These are phyloP conservation scores for Apotomis capreana DNA, from an alignment of 2,888 invertebrate species.

Conservation along the genomic window DNA sequence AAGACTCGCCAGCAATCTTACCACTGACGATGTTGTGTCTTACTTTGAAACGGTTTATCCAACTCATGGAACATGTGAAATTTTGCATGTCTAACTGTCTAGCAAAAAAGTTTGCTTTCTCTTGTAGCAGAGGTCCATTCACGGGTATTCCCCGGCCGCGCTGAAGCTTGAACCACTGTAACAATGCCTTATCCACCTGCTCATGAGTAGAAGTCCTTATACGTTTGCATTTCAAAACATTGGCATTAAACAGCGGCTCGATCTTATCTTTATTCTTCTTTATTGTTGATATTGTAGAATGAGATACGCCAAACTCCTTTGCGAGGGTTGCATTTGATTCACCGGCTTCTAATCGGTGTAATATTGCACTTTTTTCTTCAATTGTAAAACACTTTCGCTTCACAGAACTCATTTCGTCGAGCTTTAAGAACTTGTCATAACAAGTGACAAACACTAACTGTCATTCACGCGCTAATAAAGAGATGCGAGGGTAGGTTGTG, in stretches of 20 bases:
- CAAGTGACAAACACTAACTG: too few species aligned
- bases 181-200: neutral
- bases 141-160: conserved; percentile 4
- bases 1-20: too few species aligned
- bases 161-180: neutral
- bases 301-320: conserved; percentile 50
- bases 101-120: conserved; percentile 43
- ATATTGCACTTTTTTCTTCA: conserved; percentile 47
- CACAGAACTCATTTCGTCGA: conserved; percentile 35
- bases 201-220: neutral
- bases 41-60: conserved; percentile 45
- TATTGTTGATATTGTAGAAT: conserved; percentile 51
- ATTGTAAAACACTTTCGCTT: conserved; percentile 46
- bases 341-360: conserved; percentile 47
- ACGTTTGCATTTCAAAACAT: too few species aligned
- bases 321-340: conserved; percentile 48
- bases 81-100: conserved; percentile 42
- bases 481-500: neutral
- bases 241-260: too few species aligned
- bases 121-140: conserved; percentile 6
- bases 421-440: neutral
- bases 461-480: neutral
- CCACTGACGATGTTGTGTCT: too few species aligned
- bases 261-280: too few species aligned
- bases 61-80: conserved; percentile 44